Base-by-base conservation (phyloP, 1,140 invertebrate genomes). In the Araneus ventricosus region DNA sequence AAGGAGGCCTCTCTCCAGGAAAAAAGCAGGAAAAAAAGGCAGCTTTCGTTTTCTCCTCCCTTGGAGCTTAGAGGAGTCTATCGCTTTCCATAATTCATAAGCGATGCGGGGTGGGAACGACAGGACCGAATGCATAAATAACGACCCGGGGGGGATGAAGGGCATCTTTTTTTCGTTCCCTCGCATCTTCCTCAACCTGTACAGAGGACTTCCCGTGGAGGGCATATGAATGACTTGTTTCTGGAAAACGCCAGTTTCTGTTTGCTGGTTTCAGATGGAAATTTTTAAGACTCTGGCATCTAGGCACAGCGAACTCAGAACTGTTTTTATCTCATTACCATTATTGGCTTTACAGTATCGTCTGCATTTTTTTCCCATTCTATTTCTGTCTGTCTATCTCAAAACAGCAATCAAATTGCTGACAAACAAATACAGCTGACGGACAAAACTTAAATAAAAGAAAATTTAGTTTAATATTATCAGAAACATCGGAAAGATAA, bases 21-120 rank as follows among this genome's bases (percentile, higher is more conserved):
- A 84, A 57, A 37, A 30, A 8, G 20, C 20, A 61, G 52, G 41
- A 30, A 63, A 87, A 87, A 61, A 87, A 52, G 59, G 82, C 20
- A n/a, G 52, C 22, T 63, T 87, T 52, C 45, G 45, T 52, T 52
- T 52, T 52, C 45, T 52, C 45, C n/a, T 90, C 27, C 52, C 39
- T 59, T 34, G 27, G 39, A 75, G 75, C 88, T 90, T 82, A 80
- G 75, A 82, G 67, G 52, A 84, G 41, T 45, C 85, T 61, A 61
- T 61, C 57, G 85, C 85, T 87, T 79, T 93, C 91, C 91, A 93
- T 93, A 87, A 93, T 93, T 93, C 91, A 93, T 93, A 93, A 93
- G 91, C 27, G 39, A 84, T 27, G 34, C 57, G 61, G 61, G 67
- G 70, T 34, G 70, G 70, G 27, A 37, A 34, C 30, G 82, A 84